phyloP scores from a whole-genome alignment of 2,888 invertebrate species.

The Oxytorus armatus region DNA sequence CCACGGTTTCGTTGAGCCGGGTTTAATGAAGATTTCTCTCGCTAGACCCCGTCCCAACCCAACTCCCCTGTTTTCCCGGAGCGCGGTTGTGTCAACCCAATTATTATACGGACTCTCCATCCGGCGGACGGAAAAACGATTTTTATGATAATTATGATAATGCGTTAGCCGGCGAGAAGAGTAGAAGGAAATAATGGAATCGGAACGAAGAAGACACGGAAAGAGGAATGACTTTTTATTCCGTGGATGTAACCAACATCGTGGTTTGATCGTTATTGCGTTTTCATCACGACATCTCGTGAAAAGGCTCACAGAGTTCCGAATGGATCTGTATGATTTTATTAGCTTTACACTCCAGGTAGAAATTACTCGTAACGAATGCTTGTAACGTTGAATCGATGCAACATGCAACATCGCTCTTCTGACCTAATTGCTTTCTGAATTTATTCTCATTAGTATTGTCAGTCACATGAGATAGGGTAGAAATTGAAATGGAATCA shows the following conservation, averaged over 20 bases:
- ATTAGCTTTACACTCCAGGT: neutral
- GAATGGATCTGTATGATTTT: neutral
- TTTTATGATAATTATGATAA: conserved; percentile 55
- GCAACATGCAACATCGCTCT: neutral
- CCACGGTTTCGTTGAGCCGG: conserved; percentile 70
- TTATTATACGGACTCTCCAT: conserved; percentile 42
- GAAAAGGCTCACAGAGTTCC: neutral
- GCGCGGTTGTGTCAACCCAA: conserved; percentile 51
- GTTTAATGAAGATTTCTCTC: conserved; percentile 71
- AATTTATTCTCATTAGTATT: neutral
- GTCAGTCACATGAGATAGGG: too few species aligned
- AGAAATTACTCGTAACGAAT: neutral
- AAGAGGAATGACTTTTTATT: conserved; percentile 1
- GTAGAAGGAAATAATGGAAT: conserved; percentile 41
- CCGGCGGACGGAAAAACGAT: conserved; percentile 38
- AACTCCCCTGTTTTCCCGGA: conserved; percentile 24
- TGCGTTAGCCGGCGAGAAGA: conserved; percentile 1
- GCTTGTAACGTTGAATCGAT: neutral
- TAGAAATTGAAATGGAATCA: too few species aligned
- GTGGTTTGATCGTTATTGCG: conserved; percentile 8
- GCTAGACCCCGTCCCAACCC: neutral
- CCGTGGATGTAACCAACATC: conserved; percentile 1
- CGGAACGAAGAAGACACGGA: neutral
- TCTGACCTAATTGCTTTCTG: neutral
- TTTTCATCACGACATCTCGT: neutral